Base-by-base conservation (phyloP, 2,113 vertebrate species). In the Lophius piscatorius region DNA sequence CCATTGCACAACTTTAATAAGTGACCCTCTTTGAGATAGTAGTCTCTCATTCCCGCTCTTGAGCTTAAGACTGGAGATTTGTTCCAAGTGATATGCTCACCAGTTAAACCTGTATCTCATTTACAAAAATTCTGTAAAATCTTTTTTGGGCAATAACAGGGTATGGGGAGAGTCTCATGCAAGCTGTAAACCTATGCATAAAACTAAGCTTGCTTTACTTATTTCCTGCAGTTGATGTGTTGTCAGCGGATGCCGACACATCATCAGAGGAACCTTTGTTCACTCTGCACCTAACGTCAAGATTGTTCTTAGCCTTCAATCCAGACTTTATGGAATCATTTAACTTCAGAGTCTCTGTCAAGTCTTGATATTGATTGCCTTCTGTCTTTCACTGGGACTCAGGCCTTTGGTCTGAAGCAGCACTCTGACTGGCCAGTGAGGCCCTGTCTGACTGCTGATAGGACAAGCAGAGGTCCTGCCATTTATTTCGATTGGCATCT, bases 401-500 rank as follows among this genome's bases (percentile, higher is more conserved):
- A 0, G 50, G 49, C 47, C 34, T 72, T 28, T 70, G 71, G 62
- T 65, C 48, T 42, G 50, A 44, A 52, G 74, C 83, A 33, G 45
- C 16, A 33, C 62, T 73, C 52, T 70, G 75, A 72, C 22, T 76
- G 50, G 76, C 66, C 46, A 79, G 38, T 1, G 80, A 78, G 35
- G 63, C 59, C 46, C 45, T 56, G 21, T n/a, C 20, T 23, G 78
- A 70, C 40, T 84, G 86, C 68, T 90, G 82, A 62, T 81, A 76
- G 74, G 87, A 86, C 0, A 24, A 82, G 60, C 81, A 88, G 20
- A 92, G 87, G 54, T 90, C 89, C 81, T 90, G 84, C 92, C 91
- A 93, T 67, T 89, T 91, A 33, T 55, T 78, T 28, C 90, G 75
- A 76, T 93, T 93, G 58, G 87, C 87, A 16, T 90, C 85, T n/a